phyloP scores from a whole-genome alignment of 2,888 invertebrate species.

The Aromia moschata region DNA sequence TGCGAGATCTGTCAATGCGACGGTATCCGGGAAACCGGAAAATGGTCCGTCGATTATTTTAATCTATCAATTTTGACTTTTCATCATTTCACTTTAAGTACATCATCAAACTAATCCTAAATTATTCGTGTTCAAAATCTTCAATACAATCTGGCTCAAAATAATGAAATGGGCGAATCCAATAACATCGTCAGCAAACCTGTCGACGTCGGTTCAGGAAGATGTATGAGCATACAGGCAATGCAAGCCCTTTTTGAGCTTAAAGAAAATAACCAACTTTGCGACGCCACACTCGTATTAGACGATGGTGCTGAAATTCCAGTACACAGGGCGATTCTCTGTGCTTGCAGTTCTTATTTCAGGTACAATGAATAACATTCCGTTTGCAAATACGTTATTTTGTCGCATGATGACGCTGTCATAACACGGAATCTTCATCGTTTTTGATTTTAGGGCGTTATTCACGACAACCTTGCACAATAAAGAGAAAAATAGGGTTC shows the following conservation, averaged over 20 bases:
- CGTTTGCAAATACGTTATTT: too few species aligned
- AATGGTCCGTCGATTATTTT: conserved; percentile 29
- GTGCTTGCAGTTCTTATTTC: conserved; percentile 91
- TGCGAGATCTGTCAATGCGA: conserved; percentile 4
- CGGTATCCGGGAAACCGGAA: conserved; percentile 31
- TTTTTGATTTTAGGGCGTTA: conserved; percentile 69
- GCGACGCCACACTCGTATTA: conserved; percentile 85
- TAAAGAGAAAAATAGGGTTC: conserved; percentile 73
- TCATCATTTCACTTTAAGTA: conserved; percentile 47
- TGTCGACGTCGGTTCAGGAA: conserved; percentile 63
- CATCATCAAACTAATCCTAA: conserved; percentile 45
- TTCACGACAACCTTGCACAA: conserved; percentile 83
- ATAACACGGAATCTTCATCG: background rate
- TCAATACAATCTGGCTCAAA: conserved; percentile 48
- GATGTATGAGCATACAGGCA: conserved; percentile 84
- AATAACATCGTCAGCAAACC: conserved; percentile 48
- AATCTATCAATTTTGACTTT: conserved; percentile 50
- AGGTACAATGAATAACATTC: conserved; percentile 69
- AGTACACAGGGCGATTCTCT: conserved; percentile 86
- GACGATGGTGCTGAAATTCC: conserved; percentile 84
- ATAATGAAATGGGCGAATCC: conserved; percentile 57
- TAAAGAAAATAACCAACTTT: conserved; percentile 82
- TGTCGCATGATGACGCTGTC: background rate
- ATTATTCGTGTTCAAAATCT: conserved; percentile 48
- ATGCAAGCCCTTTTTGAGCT: conserved; percentile 87